These are phyloP conservation scores for Furnarius figulus DNA, from an alignment of 2,113 vertebrate genomes.

Conservation along the genomic window DNA sequence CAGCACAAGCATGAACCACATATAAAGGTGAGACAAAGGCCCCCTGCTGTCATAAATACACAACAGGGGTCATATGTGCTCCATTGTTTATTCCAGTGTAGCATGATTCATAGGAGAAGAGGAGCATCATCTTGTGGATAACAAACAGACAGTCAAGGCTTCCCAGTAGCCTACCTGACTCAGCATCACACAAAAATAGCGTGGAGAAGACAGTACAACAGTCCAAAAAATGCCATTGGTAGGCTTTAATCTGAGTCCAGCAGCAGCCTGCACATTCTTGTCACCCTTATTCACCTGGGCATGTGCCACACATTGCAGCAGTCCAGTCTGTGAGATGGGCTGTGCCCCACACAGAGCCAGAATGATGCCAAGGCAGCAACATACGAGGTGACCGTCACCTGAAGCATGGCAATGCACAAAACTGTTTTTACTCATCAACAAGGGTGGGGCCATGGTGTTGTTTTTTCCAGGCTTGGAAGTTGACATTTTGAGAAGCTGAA, in stretches of 20 bases:
- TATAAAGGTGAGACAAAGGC: neutral
- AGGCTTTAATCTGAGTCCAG: neutral
- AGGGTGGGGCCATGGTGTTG: too few species aligned
- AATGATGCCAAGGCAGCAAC: neutral
- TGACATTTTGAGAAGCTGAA: neutral
- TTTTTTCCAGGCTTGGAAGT: neutral
- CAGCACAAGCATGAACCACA: neutral
- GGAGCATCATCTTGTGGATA: neutral
- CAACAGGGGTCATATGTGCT: neutral
- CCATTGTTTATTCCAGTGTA: neutral
- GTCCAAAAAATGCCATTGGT: neutral
- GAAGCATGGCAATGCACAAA: rapidly evolving
- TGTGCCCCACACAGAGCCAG: neutral
- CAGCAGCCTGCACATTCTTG: neutral
- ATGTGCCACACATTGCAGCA: neutral
- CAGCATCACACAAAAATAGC: rapidly evolving
- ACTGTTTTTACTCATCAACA: neutral
- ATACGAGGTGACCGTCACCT: rapidly evolving
- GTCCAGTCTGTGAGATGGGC: neutral
- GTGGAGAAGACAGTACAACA: neutral
- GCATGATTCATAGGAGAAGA: neutral
- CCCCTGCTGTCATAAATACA: neutral
- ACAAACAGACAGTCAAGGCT: neutral
- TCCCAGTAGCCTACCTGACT: neutral
- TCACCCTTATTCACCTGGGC: neutral